phyloP scores from a whole-genome alignment of 2,888 invertebrate genomes.

The Macrophya annulata region DNA sequence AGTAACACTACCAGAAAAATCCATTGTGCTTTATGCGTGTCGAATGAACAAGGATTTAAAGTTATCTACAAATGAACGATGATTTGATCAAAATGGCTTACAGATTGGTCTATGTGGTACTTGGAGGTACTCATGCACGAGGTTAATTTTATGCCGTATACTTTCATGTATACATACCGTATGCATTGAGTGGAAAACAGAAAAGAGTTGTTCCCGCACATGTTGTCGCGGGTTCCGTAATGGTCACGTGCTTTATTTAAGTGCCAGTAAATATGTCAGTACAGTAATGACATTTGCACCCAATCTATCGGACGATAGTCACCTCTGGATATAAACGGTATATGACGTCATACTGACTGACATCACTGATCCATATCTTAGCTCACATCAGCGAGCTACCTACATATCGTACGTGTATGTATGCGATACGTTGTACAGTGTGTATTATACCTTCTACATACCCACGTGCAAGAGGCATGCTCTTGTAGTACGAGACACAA shows the following conservation, averaged over 20 bases:
- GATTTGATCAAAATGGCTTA: neutral
- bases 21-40: neutral
- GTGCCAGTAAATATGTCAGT: conserved; percentile 55
- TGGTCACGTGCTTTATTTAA: neutral
- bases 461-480: neutral
- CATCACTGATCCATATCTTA: conserved; percentile 78
- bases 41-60: neutral
- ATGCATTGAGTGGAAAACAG: conserved; percentile 4
- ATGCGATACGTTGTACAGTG: neutral
- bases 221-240: neutral
- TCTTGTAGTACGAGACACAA: conserved; percentile 5
- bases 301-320: conserved; percentile 67
- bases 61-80: neutral
- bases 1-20: neutral
- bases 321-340: conserved; percentile 76
- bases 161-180: neutral
- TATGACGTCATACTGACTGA: conserved; percentile 76
- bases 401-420: neutral
- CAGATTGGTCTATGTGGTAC: neutral
- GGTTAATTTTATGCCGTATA: neutral
- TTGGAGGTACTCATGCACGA: neutral
- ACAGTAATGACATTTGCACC: conserved; percentile 61
- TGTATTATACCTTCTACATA: neutral
- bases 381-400: conserved; percentile 18
- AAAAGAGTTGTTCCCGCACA: neutral